Evolutionary conservation across 2,797 vertebrate genomes (phyloP).

Genomic region (Hippopotamyrus pictus): DNA sequence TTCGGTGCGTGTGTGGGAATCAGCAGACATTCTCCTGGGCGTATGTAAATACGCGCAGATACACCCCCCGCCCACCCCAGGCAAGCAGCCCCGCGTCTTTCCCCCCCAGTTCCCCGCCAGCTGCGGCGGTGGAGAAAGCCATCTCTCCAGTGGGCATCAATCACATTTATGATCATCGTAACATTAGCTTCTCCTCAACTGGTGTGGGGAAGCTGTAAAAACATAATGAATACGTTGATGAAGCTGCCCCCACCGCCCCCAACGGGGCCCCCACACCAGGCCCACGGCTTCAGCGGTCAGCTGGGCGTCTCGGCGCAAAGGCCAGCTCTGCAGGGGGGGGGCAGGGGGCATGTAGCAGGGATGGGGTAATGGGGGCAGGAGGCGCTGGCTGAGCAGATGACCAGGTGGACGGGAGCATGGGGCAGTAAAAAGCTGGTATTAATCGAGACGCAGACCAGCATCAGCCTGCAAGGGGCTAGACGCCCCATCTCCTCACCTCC

Average conservation of each 20-base stretch:
- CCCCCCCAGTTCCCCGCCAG: slow-evolving; percentile 1
- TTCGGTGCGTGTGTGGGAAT: not conserved
- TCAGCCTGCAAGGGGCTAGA: slow-evolving; percentile 38
- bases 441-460: slow-evolving; percentile 38
- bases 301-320: not conserved
- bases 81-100: slow-evolving; percentile 31
- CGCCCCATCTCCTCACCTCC: slow-evolving; percentile 22
- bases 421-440: slow-evolving; percentile 33
- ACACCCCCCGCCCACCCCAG: not conserved
- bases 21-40: not conserved
- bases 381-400: slow-evolving; percentile 7
- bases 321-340: not conserved
- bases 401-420: slow-evolving; percentile 28
- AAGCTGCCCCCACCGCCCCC: slow-evolving; percentile 27
- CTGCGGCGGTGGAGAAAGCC: not conserved
- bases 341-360: not conserved
- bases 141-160: not conserved
- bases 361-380: not conserved
- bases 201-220: slow-evolving; percentile 46
- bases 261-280: slow-evolving; percentile 24
- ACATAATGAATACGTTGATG: slow-evolving; percentile 25
- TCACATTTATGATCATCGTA: slow-evolving; percentile 55
- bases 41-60: not conserved
- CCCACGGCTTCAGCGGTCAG: not conserved
- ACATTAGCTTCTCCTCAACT: slow-evolving; percentile 39